Conservation (phyloP, 2,113 vertebrate genomes). For the Sakesphorus luctuosus region DNA sequence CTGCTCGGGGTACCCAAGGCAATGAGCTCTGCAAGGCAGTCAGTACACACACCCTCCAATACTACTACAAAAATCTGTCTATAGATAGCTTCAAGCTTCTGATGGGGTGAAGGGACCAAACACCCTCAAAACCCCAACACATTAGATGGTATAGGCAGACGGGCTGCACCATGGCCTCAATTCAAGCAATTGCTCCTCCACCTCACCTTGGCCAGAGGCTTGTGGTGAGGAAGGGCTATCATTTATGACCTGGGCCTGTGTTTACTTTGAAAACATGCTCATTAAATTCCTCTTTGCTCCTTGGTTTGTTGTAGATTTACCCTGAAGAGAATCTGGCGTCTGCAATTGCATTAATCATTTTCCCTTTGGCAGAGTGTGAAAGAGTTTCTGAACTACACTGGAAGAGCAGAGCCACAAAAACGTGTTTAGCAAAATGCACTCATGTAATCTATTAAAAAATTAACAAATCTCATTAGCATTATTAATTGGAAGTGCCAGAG, state of each 20-base stretch:
- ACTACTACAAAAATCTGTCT: neutral
- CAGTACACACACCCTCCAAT: rapidly evolving
- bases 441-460: conserved; percentile 51
- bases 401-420: neutral
- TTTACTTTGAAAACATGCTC: neutral
- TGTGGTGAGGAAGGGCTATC: neutral
- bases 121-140: neutral
- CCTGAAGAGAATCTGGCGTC: conserved; percentile 16
- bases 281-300: conserved; percentile 2
- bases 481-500: neutral
- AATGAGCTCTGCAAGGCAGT: neutral
- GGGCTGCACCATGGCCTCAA: neutral
- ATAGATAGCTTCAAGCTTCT: neutral
- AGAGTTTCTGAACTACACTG: neutral
- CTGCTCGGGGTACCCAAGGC: rapidly evolving
- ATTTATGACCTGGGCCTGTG: neutral
- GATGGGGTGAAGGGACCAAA: neutral
- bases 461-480: conserved; percentile 48
- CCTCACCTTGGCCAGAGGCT: neutral
- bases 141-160: neutral
- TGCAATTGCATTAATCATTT: neutral
- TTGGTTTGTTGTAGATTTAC: neutral
- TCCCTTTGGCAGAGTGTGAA: conserved; percentile 33
- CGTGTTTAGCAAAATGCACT: neutral
- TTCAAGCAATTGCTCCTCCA: neutral